Base-by-base conservation (phyloP, 2,113 vertebrate species). In the Anguilla japonica region DNA sequence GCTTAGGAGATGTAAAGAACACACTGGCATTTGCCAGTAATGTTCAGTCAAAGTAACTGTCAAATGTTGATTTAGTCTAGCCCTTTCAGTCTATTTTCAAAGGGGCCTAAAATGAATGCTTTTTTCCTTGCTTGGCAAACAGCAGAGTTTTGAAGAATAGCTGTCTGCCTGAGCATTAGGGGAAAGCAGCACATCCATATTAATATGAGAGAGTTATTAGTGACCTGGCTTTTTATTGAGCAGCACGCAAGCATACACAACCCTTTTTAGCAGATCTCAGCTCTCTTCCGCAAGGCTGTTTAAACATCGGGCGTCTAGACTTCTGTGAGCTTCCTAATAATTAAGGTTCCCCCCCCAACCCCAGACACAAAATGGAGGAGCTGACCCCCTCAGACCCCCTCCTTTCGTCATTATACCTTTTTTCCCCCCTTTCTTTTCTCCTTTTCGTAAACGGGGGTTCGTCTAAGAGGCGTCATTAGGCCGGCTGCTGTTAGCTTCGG, bases 401-500 rank as follows among this genome's bases (percentile, higher is more conserved):
- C 84, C 71, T 39, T 84, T 53, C 81, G 82, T 83, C 75, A 50
- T 81, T 50, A 16, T 63, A 84, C 85, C 50, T 53, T 81, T 75
- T 39, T 67, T 34, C 34, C 34, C 34, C 81, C 60, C 56, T 85
- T 53, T 60, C 18, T 67, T 41, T 86, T 56, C 67, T n/a, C 46
- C 67, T 83, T 79, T 84, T n/a, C 79, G 53, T 84, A 80, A 80
- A 34, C 34, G 53, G 57, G 82, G 71, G 84, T 81, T 71, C 83
- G 82, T 86, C 81, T 87, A 79, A 83, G 81, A 81, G 83, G 88
- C 87, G 71, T 89, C 88, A 90, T 90, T 90, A 91, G 89, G 87
- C 50, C 57, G 84, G 81, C 89, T 90, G 87, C 87, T 89, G 87
- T 87, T 90, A 75, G 86, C 87, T 83, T 60, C 29, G 79, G 85